phyloP scores from a whole-genome alignment of 2,888 invertebrate species.

The Chelonus formosanus region DNA sequence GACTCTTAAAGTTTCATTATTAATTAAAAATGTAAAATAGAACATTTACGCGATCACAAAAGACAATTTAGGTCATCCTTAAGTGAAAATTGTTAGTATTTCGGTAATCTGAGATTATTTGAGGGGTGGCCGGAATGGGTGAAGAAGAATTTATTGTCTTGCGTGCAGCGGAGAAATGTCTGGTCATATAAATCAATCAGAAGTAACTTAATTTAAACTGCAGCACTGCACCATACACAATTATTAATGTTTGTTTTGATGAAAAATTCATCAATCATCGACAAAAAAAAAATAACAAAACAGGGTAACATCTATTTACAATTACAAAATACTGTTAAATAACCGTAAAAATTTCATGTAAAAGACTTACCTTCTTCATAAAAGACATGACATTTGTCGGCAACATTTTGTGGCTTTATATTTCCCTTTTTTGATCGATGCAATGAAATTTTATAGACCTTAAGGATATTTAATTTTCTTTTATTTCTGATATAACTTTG shows the following conservation, averaged over 20 bases:
- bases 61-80: conserved; percentile 25
- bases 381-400: conserved; percentile 91
- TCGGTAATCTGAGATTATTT: conserved; percentile 20
- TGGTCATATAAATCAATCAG: conserved; percentile 42
- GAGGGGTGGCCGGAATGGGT: conserved; percentile 13
- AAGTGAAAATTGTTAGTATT: conserved; percentile 31
- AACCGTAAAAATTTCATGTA: too few relatives aligned
- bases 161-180: conserved; percentile 41
- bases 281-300: background rate
- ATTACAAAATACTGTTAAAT: too few relatives aligned
- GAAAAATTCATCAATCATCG: background rate
- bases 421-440: too few relatives aligned
- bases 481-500: conserved; percentile 6
- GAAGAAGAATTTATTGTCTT: conserved; percentile 39
- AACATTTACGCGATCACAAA: conserved; percentile 21
- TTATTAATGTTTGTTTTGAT: background rate
- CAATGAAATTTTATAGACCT: background rate
- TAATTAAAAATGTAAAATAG: conserved; percentile 20
- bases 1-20: too few relatives aligned
- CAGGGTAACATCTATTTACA: too few relatives aligned
- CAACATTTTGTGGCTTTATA: conserved; percentile 73
- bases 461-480: conserved; percentile 21
- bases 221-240: conserved; percentile 22
- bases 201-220: conserved; percentile 40
- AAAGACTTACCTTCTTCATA: conserved; percentile 85